Conservation (phyloP, 92 coral and sea anemone species). For the Chrysogorgia sp. region DNA sequence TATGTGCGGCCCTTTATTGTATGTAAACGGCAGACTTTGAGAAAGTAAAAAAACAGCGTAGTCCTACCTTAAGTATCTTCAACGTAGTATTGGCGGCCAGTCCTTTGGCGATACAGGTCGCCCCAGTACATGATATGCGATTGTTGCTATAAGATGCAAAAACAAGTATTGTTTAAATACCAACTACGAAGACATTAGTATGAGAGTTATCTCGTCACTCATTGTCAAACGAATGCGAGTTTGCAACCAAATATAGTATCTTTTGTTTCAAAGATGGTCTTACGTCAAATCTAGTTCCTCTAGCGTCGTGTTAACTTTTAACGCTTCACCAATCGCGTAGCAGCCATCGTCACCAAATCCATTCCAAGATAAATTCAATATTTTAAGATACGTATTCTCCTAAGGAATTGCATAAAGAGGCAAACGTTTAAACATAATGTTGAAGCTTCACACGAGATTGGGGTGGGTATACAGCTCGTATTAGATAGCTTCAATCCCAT, state of each 20-base stretch:
- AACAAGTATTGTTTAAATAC: no score
- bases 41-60: no score
- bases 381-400: constrained; percentile 85
- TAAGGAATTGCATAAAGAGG: constrained; percentile 3
- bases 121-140: constrained; percentile 94
- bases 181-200: background rate
- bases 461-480: no score
- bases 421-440: no score
- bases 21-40: no score
- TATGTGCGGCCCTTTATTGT: no score
- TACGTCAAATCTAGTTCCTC: constrained; percentile 89
- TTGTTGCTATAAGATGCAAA: constrained; percentile 90
- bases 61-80: constrained; percentile 72
- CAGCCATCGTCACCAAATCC: constrained; percentile 99
- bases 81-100: constrained; percentile 78
- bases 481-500: no score
- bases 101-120: constrained; percentile 83
- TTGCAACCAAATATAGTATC: background rate
- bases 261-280: constrained; percentile 16
- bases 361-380: constrained; percentile 91
- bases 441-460: no score
- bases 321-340: constrained; percentile 89
- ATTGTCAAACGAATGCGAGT: background rate
- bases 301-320: constrained; percentile 81
- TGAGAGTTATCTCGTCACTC: background rate